Conservation (phyloP, 1,140 invertebrate species). For the Telenomus remus region DNA sequence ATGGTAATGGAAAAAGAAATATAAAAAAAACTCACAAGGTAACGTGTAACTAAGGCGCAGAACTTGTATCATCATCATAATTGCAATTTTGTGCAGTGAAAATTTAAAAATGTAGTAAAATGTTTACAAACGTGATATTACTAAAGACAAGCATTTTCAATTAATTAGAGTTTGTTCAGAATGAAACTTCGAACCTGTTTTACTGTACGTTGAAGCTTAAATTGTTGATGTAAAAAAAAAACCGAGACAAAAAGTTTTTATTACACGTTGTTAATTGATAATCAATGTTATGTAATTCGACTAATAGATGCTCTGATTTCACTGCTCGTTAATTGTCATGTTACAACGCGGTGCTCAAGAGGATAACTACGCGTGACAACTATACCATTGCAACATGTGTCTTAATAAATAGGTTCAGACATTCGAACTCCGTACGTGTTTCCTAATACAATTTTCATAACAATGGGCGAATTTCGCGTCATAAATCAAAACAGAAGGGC, state of each 20-base stretch:
- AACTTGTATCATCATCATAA: too few species aligned
- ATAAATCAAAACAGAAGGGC: background rate
- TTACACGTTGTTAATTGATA: constrained; percentile 42
- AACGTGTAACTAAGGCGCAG: too few species aligned
- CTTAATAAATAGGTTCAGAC: constrained; percentile 28
- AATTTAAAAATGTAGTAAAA: too few species aligned
- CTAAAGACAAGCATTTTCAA: too few species aligned
- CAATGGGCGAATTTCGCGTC: constrained; percentile 3
- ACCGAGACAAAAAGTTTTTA: constrained; percentile 11
- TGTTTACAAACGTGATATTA: too few species aligned
- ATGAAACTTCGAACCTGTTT: too few species aligned
- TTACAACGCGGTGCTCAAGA: constrained; percentile 39
- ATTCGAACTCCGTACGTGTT: constrained; percentile 10
- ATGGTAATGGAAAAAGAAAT: too few species aligned
- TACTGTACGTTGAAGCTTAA: too few species aligned
- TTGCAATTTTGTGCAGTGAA: too few species aligned
- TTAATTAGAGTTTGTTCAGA: too few species aligned
- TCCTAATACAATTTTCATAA: constrained; percentile 20
- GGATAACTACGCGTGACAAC: constrained; percentile 35
- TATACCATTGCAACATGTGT: constrained; percentile 25
- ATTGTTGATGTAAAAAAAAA: too few species aligned
- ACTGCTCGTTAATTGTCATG: constrained; percentile 41
- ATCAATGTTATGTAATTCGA: constrained; percentile 48
- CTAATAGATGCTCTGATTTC: constrained; percentile 49
- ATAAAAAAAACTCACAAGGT: too few species aligned